Base-by-base conservation (phyloP, 1,140 invertebrate genomes). In the Eupeodes corollae region DNA sequence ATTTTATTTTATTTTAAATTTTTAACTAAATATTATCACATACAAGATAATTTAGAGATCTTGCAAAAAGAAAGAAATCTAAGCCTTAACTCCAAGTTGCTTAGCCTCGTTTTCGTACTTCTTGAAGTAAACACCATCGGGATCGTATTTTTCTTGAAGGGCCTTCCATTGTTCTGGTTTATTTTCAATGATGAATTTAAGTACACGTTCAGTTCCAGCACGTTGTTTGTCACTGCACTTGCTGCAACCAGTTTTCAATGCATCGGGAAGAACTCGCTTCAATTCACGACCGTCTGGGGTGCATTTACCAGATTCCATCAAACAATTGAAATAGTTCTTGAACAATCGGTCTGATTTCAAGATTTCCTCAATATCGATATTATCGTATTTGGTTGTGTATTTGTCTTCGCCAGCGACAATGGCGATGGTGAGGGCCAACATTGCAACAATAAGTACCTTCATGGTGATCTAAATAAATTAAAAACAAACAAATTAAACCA, bases 311-410 rank as follows among this genome's bases (percentile, higher is more conserved):
- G 72, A 70, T 0, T 80, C 79, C 52, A 86, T 47, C 1, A 87
- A 52, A 58, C 85, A 88, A 47, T 84, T 75, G 8, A 73, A 61
- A 52, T 87, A 86, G 42, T 74, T 79, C 2, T 63, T 68, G 5
- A 86, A 64, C 14, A 88, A 65, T 32, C 83, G 70, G 1, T 82
- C 76, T 46, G 78, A 86, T 0, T 68, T 63, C 1, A 87, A 59
- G 42, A 88, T 79, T 50, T 80, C 73, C 34, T 85, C 75, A 12
- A 86, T 18, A 58, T 87, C 69, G 30, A 87, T 69, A 52, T 80
- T 79, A 59, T 87, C 85, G 55, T 78, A 87, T 63, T 81, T 85
- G 15, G 74, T 77, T 0, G 82, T 82, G 57, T 87, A 87, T 50
- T 75, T 76, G 0, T 74, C 71, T 1, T 66, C 68, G 2, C 72